Conservation (phyloP, 1,140 invertebrate species). For the Meloidogyne exigua region DNA sequence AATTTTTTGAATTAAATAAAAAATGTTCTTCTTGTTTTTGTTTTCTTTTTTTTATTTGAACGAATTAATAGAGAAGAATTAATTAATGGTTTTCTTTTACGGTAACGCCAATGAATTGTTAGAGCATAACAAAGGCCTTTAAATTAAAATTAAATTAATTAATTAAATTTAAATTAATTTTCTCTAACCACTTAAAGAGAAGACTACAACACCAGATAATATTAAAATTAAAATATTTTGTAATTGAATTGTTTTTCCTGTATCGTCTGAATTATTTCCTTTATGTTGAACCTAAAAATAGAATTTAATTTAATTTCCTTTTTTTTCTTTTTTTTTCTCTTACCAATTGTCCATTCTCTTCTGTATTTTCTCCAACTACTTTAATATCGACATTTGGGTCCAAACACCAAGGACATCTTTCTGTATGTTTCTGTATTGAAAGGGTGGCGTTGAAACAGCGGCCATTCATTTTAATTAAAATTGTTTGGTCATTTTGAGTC, state of each 20-base stretch:
- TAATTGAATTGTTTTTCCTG: constrained; percentile 21
- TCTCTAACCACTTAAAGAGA: constrained; percentile 23
- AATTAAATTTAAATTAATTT: background rate
- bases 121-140: constrained; percentile 28
- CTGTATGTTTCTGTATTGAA: constrained; percentile 30
- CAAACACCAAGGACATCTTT: constrained; percentile 41
- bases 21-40: background rate
- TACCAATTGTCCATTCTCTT: constrained; percentile 28
- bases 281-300: background rate
- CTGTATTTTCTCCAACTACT: constrained; percentile 23
- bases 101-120: constrained; percentile 28
- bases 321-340: background rate
- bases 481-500: constrained; percentile 12
- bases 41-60: background rate
- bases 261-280: background rate
- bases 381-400: constrained; percentile 37
- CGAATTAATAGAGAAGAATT: background rate
- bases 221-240: constrained; percentile 34
- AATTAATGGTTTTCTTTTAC: background rate
- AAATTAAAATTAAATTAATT: background rate
- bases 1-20: too few relatives aligned
- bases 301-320: background rate
- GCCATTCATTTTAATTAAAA: constrained; percentile 32
- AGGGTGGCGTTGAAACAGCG: constrained; percentile 42
- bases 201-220: constrained; percentile 32